These are phyloP conservation scores for Eptesicus fuscus DNA, from an alignment of 2,113 vertebrate species.

Conservation along the genomic window DNA sequence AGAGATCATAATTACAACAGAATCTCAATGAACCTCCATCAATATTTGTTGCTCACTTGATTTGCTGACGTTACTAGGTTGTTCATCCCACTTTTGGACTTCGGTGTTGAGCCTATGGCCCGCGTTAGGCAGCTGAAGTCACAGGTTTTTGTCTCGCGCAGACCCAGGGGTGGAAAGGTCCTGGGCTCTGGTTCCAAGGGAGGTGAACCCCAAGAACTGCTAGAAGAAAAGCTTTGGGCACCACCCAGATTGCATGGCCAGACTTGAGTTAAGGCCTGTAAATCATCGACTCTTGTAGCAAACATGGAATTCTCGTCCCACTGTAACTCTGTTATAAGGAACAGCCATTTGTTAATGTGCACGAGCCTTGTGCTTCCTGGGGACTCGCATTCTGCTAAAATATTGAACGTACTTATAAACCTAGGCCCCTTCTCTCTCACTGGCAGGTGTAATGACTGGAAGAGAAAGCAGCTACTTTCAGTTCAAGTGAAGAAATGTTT, in stretches of 20 bases:
- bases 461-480: conserved; percentile 1
- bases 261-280: not conserved
- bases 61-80: not conserved
- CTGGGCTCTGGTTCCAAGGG: not conserved
- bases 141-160: not conserved
- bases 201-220: not conserved
- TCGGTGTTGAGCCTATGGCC: not conserved
- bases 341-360: not conserved
- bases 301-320: not conserved
- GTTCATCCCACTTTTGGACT: not conserved
- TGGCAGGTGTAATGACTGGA: not conserved
- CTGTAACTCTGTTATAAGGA: not conserved
- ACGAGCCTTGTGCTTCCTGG: not conserved
- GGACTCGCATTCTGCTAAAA: conserved; percentile 19
- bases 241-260: not conserved
- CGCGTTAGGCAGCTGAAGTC: not conserved
- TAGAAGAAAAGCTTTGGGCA: not conserved
- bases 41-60: not conserved
- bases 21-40: not conserved
- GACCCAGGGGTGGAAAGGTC: not conserved
- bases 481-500: not conserved
- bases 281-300: not conserved
- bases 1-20: not conserved
- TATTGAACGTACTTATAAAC: not conserved
- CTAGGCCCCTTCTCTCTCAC: not conserved